Evolutionary conservation across 2,888 invertebrate species (phyloP).

Genomic region (Allophyes oxyacanthae): DNA sequence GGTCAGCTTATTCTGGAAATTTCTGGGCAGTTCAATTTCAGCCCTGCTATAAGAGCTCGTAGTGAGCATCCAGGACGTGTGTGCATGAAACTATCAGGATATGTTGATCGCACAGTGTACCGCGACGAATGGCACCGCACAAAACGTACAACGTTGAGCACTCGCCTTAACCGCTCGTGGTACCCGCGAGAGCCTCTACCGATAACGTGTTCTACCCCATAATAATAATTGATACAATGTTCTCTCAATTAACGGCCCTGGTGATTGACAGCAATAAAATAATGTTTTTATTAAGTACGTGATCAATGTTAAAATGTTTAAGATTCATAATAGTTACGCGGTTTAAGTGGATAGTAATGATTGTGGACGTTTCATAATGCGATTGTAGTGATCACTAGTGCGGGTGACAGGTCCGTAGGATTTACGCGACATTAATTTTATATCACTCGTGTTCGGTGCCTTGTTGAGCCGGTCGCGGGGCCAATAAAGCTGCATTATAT

Average conservation of each 20-base stretch:
- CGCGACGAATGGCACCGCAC: neutral
- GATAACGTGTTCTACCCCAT: conserved; percentile 1
- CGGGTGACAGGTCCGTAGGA: conserved; percentile 35
- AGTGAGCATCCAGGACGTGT: no score
- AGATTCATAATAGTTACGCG: conserved; percentile 32
- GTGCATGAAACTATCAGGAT: neutral
- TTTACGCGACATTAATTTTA: conserved; percentile 36
- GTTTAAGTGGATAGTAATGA: conserved; percentile 48
- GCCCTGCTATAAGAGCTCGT: no score
- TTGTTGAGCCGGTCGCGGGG: conserved; percentile 26
- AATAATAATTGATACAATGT: conserved; percentile 4
- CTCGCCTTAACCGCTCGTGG: neutral
- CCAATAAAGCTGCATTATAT: conserved; percentile 47
- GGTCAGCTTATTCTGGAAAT: no score
- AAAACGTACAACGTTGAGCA: neutral
- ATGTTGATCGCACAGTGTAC: neutral
- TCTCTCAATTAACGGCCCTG: conserved; percentile 10
- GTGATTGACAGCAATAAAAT: conserved; percentile 12
- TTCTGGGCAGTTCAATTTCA: no score
- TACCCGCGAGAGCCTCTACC: neutral
- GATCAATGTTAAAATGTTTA: conserved; percentile 21
- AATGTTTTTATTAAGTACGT: conserved; percentile 3
- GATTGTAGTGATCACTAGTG: conserved; percentile 37
- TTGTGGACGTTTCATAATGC: conserved; percentile 38
- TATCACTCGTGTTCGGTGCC: conserved; percentile 33